A percentile compares a stretch with the other conserved stretches of the same genome.
Evolutionary conservation across 2,888 invertebrate genomes (phyloP).

Genomic region (Cephus nigrinus): DNA sequence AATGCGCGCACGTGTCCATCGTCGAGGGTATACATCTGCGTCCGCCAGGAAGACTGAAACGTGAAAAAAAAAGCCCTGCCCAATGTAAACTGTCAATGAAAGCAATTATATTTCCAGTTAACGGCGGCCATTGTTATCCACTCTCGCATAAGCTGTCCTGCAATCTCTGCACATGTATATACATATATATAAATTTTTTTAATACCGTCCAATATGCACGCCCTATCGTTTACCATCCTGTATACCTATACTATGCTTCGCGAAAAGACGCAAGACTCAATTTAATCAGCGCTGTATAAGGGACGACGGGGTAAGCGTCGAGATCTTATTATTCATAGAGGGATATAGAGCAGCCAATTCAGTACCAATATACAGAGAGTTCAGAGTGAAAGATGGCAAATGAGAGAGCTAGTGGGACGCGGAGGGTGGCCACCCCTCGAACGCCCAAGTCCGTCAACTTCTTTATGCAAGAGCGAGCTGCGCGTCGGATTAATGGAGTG

Average conservation of each 20-base stretch:
- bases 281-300: neutral
- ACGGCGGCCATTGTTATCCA: neutral
- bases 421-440: slow-evolving; percentile 12
- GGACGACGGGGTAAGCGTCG: slow-evolving; percentile 7
- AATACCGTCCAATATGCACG: neutral
- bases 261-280: neutral
- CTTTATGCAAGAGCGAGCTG: slow-evolving; percentile 50
- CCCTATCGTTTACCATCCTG: neutral
- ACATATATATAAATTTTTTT: neutral
- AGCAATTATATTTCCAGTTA: neutral
- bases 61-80: neutral
- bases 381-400: slow-evolving; percentile 14
- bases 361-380: slow-evolving; percentile 18
- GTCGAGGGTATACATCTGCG: neutral
- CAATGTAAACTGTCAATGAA: neutral
- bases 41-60: neutral
- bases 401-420: slow-evolving; percentile 28
- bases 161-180: neutral
- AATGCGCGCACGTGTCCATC: neutral
- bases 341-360: slow-evolving; percentile 16
- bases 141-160: neutral
- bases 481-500: slow-evolving; percentile 56
- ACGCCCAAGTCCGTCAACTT: slow-evolving; percentile 47
- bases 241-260: neutral
- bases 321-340: slow-evolving; percentile 19